These are phyloP conservation scores for Nyctibius grandis DNA, from an alignment of 2,797 vertebrate species.

Conservation along the genomic window DNA sequence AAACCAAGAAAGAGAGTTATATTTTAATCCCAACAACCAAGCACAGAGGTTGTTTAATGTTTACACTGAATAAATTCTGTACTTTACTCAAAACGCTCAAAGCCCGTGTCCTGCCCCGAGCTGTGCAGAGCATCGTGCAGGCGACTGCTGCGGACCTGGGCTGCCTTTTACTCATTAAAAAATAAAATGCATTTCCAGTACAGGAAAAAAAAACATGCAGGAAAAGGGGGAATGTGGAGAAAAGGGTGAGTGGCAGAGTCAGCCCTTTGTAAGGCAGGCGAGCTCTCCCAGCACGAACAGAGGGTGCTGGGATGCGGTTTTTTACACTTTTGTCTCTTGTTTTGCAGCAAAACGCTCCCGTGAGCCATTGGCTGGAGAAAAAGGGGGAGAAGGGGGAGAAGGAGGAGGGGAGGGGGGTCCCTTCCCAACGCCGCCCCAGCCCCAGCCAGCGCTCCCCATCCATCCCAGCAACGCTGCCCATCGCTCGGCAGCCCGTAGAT, in stretches of 20 bases:
- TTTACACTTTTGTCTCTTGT: not conserved
- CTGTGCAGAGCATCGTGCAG: not conserved
- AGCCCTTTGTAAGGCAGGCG: not conserved
- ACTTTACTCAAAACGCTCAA: not conserved
- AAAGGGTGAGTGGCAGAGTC: not conserved
- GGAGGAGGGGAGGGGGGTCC: not conserved
- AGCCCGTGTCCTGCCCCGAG: not conserved
- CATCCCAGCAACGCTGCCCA: not conserved
- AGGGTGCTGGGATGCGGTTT: accelerated
- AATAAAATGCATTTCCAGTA: not conserved
- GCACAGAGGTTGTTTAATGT: not conserved
- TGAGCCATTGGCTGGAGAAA: accelerated
- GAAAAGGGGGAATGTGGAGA: not conserved
- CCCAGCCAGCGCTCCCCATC: not conserved
- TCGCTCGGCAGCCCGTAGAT: not conserved
- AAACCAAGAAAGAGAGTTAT: not conserved
- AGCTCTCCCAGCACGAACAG: not conserved
- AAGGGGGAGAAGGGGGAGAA: not conserved
- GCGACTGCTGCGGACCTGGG: not conserved
- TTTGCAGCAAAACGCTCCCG: not conserved
- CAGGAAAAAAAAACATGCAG: accelerated
- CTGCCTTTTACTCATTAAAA: not conserved
- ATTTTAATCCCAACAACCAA: not conserved
- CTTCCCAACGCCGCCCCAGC: not conserved
- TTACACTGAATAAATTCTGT: not conserved